Conservation (phyloP, 92 coral and sea anemone species). For the Anthopleura xanthogrammica region DNA sequence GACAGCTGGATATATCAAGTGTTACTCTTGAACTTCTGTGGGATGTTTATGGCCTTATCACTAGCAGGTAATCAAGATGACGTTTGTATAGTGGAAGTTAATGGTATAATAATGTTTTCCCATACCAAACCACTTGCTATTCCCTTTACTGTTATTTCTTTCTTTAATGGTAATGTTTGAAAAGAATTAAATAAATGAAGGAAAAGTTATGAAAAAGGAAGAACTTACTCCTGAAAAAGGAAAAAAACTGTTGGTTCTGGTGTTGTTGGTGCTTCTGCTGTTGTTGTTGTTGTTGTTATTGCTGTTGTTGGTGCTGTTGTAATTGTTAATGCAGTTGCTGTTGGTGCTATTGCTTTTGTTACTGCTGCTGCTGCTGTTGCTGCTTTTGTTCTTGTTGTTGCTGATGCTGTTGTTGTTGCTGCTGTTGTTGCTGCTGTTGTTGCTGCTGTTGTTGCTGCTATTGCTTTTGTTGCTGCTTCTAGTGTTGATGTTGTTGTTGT, state of each 20-base stretch:
- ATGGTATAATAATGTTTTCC: background rate
- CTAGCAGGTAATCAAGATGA: constrained; percentile 58
- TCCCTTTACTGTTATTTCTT: background rate
- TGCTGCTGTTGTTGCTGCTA: background rate
- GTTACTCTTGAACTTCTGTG: constrained; percentile 78
- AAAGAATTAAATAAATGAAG: too few species aligned
- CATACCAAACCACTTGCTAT: background rate
- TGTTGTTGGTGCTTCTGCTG: background rate
- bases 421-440: background rate
- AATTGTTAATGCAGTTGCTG: background rate
- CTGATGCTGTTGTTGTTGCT: too few species aligned
- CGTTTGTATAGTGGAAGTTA: too few species aligned
- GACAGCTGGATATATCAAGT: constrained; percentile 84
- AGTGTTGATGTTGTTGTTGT: background rate
- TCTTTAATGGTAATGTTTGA: background rate
- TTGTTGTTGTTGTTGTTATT: background rate
- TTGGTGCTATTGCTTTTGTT: background rate
- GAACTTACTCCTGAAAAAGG: too few species aligned
- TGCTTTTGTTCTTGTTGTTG: too few species aligned
- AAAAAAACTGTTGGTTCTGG: too few species aligned
- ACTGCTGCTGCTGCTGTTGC: background rate
- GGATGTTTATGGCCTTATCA: constrained; percentile 82
- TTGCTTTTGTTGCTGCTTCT: too few species aligned
- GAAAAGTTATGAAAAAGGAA: too few species aligned
- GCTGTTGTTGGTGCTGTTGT: background rate